These are phyloP conservation scores for Pasiphila rectangulata DNA, from an alignment of 2,888 invertebrate species.

Conservation along the genomic window DNA sequence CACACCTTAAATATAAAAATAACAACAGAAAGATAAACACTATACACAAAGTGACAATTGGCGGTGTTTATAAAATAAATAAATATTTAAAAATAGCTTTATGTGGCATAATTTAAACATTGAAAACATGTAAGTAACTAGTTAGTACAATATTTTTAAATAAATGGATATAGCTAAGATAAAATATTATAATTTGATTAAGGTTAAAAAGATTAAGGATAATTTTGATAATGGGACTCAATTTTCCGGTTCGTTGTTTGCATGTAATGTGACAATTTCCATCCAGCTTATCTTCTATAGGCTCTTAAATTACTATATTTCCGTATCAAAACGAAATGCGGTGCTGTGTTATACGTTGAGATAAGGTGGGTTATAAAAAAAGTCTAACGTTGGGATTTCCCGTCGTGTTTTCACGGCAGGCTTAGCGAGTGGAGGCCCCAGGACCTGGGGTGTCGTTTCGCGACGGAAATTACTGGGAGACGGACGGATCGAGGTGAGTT, in stretches of 20 bases:
- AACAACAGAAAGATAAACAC: too few relatives aligned
- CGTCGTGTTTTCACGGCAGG: slow-evolving; percentile 47
- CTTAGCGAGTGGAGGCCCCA: slow-evolving; percentile 26
- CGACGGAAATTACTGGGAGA: slow-evolving; percentile 61
- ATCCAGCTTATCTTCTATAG: slow-evolving; percentile 27
- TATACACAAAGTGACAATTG: background rate
- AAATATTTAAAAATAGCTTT: too few relatives aligned
- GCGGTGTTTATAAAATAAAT: too few relatives aligned
- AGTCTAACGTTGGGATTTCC: slow-evolving; percentile 57
- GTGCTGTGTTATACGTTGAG: slow-evolving; percentile 47
- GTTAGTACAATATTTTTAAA: too few relatives aligned
- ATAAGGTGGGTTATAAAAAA: slow-evolving; percentile 59
- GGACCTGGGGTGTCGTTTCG: slow-evolving; percentile 58
- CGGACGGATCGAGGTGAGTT: slow-evolving; percentile 51
- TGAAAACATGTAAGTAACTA: too few relatives aligned
- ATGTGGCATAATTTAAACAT: too few relatives aligned
- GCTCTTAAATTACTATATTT: slow-evolving; percentile 29
- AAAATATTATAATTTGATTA: too few relatives aligned
- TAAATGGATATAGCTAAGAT: too few relatives aligned
- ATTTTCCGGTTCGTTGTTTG: slow-evolving; percentile 25
- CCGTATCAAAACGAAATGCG: slow-evolving; percentile 44
- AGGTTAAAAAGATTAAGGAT: slow-evolving; percentile 23
- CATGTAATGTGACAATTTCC: slow-evolving; percentile 24
- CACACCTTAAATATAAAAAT: too few relatives aligned
- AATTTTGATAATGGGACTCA: slow-evolving; percentile 24